These are phyloP conservation scores for Netelia melanura DNA, from an alignment of 2,888 invertebrate species.

Conservation along the genomic window DNA sequence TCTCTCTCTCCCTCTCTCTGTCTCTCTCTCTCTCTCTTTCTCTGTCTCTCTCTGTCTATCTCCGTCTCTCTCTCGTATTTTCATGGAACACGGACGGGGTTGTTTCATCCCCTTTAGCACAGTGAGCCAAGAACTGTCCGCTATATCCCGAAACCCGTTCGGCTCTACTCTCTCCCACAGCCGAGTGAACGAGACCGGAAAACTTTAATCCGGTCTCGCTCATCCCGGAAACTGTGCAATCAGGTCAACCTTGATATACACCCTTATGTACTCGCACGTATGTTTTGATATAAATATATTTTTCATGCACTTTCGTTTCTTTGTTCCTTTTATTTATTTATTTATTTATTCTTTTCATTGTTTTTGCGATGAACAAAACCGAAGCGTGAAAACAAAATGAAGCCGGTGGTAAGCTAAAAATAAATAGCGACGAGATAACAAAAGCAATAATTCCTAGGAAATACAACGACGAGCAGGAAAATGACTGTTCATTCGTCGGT, in stretches of 20 bases:
- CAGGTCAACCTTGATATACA: constrained; percentile 32
- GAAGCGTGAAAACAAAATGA: no score
- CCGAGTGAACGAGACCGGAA: constrained; percentile 55
- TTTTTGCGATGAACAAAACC: no score
- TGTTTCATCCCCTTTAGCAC: constrained; percentile 51
- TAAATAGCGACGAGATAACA: no score
- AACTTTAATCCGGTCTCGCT: constrained; percentile 61
- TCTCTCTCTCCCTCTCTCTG: no score
- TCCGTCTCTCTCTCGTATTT: constrained; percentile 24
- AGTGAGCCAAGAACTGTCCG: constrained; percentile 57
- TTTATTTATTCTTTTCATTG: no score
- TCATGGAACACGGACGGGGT: not conserved
- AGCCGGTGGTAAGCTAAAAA: no score
- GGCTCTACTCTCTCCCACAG: constrained; percentile 27
- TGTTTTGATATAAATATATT: not conserved
- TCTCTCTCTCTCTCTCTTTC: constrained; percentile 1
- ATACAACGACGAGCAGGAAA: no score
- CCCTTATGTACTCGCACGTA: not conserved
- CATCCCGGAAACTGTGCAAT: constrained; percentile 60
- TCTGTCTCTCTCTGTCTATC: constrained; percentile 6
- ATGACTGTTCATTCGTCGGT: no score
- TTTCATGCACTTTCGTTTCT: not conserved
- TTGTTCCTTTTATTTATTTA: no score
- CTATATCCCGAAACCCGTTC: constrained; percentile 42
- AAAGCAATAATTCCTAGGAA: no score